Evolutionary conservation across 2,888 invertebrate genomes (phyloP).

Genomic region (Ochlodes sylvanus): DNA sequence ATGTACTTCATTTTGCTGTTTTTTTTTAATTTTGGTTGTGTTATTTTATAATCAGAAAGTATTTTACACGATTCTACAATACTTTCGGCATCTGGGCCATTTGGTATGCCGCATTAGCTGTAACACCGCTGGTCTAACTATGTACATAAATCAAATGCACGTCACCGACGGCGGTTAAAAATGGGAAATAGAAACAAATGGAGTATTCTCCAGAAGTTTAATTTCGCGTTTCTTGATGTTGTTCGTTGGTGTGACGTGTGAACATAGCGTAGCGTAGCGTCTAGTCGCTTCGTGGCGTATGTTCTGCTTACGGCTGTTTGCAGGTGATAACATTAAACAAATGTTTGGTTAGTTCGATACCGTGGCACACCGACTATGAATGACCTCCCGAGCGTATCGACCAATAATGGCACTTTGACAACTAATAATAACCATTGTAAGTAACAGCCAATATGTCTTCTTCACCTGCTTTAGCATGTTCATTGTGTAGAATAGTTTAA

Average conservation of each 20-base stretch:
- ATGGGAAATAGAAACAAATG: no score
- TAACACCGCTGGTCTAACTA: no score
- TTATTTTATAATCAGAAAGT: no score
- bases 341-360: constrained; percentile 84
- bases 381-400: constrained; percentile 54
- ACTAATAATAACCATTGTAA: constrained; percentile 69
- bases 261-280: constrained; percentile 55
- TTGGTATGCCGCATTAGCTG: no score
- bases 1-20: no score
- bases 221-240: constrained; percentile 31
- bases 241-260: constrained; percentile 34
- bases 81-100: no score
- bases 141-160: no score
- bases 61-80: no score
- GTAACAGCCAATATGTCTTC: constrained; percentile 49
- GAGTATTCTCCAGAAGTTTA: not conserved
- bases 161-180: no score
- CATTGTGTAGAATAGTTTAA: not conserved
- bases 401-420: constrained; percentile 61
- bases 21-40: no score
- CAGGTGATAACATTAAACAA: constrained; percentile 84
- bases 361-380: constrained; percentile 67
- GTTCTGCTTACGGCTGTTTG: constrained; percentile 77
- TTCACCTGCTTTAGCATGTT: constrained; percentile 24
- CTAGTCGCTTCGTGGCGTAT: constrained; percentile 73